Evolutionary conservation across 2,797 vertebrate species (phyloP).

Genomic region (Poeciliopsis presidionis): DNA sequence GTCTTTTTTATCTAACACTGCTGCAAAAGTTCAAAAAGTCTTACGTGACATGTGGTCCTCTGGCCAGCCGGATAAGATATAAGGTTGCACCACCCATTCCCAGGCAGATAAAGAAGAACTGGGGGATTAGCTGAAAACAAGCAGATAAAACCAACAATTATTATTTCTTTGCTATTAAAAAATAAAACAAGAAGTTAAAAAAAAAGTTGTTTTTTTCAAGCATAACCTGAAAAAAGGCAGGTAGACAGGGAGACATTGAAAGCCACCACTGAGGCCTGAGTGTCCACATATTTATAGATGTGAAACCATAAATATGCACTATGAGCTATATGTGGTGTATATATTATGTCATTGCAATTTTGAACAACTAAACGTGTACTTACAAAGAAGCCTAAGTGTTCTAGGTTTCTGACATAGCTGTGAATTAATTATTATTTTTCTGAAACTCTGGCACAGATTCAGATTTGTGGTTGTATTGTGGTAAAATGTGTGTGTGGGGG

Average conservation of each 20-base stretch:
- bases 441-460: neutral
- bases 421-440: neutral
- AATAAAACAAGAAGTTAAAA: too few species aligned
- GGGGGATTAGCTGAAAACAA: slow-evolving; percentile 86
- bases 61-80: slow-evolving; percentile 87
- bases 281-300: neutral
- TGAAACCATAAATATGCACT: too few species aligned
- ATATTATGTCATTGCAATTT: neutral
- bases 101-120: slow-evolving; percentile 91
- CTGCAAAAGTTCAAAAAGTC: slow-evolving; percentile 13
- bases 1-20: neutral
- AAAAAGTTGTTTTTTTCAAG: neutral
- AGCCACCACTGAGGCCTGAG: neutral
- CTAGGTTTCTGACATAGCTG: neutral
- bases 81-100: slow-evolving; percentile 87
- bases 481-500: neutral
- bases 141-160: neutral
- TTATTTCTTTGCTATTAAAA: neutral
- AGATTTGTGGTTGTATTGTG: neutral
- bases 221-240: neutral
- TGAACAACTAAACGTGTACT: neutral
- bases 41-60: slow-evolving; percentile 90
- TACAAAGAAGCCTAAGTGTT: neutral
- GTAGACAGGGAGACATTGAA: neutral
- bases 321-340: neutral